Conservation (phyloP, 2,113 vertebrate species). For the Electrona antarctica region DNA sequence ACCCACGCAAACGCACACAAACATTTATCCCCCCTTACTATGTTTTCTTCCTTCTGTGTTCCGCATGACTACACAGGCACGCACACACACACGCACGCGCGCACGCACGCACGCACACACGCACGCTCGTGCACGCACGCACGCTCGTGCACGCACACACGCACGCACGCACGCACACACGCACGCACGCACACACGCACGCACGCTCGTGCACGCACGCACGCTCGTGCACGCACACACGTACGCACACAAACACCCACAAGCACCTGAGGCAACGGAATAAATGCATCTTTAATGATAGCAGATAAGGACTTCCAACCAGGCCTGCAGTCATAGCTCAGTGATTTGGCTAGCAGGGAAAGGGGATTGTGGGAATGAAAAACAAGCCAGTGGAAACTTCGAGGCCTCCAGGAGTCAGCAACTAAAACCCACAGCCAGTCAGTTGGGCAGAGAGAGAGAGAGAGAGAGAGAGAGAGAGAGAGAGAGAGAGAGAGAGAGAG, state of each 20-base stretch:
- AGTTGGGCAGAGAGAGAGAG: constrained; percentile 57
- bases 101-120: constrained; percentile 58
- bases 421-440: constrained; percentile 71
- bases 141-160: constrained; percentile 11
- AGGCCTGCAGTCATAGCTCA: constrained; percentile 79
- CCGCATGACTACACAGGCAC: constrained; percentile 13
- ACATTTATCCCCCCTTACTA: constrained; percentile 70
- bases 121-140: constrained; percentile 3
- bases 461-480: too few species aligned
- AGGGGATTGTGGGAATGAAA: constrained; percentile 74
- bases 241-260: constrained; percentile 58
- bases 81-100: not conserved
- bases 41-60: constrained; percentile 52
- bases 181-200: constrained; percentile 6
- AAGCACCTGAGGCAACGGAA: constrained; percentile 76
- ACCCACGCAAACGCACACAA: constrained; percentile 63
- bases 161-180: not conserved
- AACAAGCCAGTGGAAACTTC: constrained; percentile 76
- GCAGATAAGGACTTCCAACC: constrained; percentile 80
- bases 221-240: constrained; percentile 10
- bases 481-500: too few species aligned
- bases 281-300: constrained; percentile 82
- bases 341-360: constrained; percentile 75
- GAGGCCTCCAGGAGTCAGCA: constrained; percentile 74
- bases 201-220: constrained; percentile 16